These are phyloP conservation scores for Myanophis thanlyinensis DNA, from an alignment of 2,113 vertebrate genomes.

Conservation along the genomic window DNA sequence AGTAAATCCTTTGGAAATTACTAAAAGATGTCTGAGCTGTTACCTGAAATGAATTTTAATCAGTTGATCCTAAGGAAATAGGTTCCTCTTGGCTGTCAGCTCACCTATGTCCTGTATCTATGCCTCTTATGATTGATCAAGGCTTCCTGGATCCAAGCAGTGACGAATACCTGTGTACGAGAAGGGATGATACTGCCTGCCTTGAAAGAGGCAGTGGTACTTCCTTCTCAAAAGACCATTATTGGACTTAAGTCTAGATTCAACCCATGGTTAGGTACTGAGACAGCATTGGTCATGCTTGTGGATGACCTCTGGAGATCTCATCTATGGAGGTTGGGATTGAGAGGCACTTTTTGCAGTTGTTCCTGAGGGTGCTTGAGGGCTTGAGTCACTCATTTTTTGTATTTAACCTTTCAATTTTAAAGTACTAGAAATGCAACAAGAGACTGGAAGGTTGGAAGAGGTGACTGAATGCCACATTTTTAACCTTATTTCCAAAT, in stretches of 20 bases:
- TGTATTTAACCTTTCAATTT: not conserved
- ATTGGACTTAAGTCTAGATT: not conserved
- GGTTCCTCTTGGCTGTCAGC: not conserved
- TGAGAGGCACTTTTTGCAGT: no score
- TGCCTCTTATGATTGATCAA: not conserved
- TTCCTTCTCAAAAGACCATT: not conserved
- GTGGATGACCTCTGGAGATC: no score
- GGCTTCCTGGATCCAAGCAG: not conserved
- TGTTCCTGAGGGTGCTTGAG: not conserved
- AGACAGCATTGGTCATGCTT: not conserved
- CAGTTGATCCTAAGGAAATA: not conserved
- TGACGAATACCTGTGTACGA: no score
- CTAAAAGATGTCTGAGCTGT: not conserved
- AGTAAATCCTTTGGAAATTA: not conserved
- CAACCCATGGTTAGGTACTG: not conserved
- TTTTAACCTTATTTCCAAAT: not conserved
- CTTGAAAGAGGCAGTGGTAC: not conserved
- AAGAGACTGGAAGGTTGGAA: no score
- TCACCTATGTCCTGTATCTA: not conserved
- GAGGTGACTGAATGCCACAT: not conserved
- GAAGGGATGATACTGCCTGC: not conserved
- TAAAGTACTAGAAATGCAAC: no score
- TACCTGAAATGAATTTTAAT: not conserved
- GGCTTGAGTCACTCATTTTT: not conserved
- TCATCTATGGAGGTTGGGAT: no score